Evolutionary conservation across 2,888 invertebrate species (phyloP).

Genomic region (Scaptomyza flava): DNA sequence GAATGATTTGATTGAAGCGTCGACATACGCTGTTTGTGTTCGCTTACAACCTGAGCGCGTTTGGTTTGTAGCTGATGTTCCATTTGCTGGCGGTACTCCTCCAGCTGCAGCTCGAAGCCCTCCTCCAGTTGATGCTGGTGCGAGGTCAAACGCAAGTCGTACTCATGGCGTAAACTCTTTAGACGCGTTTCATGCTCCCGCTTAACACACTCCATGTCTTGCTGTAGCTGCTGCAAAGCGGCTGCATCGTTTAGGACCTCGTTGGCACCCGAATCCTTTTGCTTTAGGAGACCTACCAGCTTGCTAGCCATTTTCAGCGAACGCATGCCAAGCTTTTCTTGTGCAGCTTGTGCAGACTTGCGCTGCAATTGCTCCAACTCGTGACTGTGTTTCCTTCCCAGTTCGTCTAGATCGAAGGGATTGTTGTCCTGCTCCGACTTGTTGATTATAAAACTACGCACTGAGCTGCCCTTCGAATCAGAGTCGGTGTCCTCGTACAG

Average conservation of each 20-base stretch:
- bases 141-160: constrained; percentile 82
- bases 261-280: constrained; percentile 42
- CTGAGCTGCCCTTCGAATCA: constrained; percentile 83
- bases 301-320: constrained; percentile 77
- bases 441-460: constrained; percentile 82
- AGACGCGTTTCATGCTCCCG: constrained; percentile 82
- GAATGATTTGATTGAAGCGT: constrained; percentile 82
- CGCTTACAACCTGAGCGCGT: constrained; percentile 86
- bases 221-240: constrained; percentile 70
- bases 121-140: constrained; percentile 85
- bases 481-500: constrained; percentile 84
- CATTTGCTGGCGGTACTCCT: constrained; percentile 80
- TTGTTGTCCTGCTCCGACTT: constrained; percentile 83
- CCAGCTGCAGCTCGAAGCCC: constrained; percentile 84
- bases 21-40: constrained; percentile 84
- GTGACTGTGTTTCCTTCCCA: constrained; percentile 74
- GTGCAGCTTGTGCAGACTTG: constrained; percentile 82
- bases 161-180: constrained; percentile 83
- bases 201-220: constrained; percentile 75
- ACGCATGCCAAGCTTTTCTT: constrained; percentile 76
- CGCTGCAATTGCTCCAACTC: constrained; percentile 85
- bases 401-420: constrained; percentile 86
- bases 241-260: constrained; percentile 42
- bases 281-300: constrained; percentile 74
- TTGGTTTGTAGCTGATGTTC: constrained; percentile 85